Evolutionary conservation across 1,140 invertebrate genomes (phyloP), one percentile per base, ranked within the genome.

Genomic region (Ceratina australensis): DNA sequence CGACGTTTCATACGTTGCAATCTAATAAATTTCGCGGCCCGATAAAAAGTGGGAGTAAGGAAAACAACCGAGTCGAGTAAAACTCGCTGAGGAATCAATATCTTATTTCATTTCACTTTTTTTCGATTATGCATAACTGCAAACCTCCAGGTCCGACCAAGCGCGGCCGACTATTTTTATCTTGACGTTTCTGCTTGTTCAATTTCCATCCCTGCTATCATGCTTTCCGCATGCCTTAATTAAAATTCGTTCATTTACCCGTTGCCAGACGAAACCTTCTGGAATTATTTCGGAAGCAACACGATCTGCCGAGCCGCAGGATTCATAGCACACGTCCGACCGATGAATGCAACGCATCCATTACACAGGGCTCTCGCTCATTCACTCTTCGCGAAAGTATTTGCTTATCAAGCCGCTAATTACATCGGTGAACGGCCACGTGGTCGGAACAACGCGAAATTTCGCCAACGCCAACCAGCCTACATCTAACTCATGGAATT

Each of bases 161-260:
- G n/a, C 22, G 15, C 63, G n/a, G n/a, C 24, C 42, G 47, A 20
- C 24, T 18, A 22, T 5, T 47, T 75, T 67, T 75, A 75, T 75
- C 73, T 67, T 22, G 42, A 42, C 72, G 61, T 68, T 67, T 67
- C 56, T 26, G 64, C 69, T 33, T 28, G 69, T 72, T 61, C 69
- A 33, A 61, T 63, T 72, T 49, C 15, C 57, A 24, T 33, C 22
- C 15, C 65, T 18, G 65, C n/a, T 72, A 50, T 72, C 69, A 20
- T 16, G n/a, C 24, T 72, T 72, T 72, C 69, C 69, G 26, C 69
- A 52, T 63, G 69, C 69, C 57, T 72, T 72, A 72, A 72, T 72
- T 72, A 72, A 72, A 63, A 72, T 72, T 72, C 68, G 33, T 59
- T 71, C n/a, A n/a, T n/a, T 63, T 15, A 15, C 20, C 68, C 33